These are phyloP conservation scores for Brienomyrus brachyistius DNA, from an alignment of 2,113 vertebrate species.

Conservation along the genomic window DNA sequence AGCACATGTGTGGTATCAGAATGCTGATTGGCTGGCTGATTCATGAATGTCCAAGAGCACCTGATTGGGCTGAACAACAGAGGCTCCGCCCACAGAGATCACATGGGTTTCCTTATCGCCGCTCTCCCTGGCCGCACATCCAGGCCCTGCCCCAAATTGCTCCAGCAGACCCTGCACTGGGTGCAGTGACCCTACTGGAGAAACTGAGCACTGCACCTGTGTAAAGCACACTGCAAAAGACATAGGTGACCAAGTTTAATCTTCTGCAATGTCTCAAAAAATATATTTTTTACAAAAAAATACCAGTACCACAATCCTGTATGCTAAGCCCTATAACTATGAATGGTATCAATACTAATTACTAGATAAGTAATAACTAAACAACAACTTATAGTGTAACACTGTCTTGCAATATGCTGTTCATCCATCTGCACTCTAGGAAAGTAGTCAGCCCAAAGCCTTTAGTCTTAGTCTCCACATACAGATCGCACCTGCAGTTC, in stretches of 20 bases:
- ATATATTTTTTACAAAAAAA: background rate
- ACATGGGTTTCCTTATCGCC: slow-evolving; percentile 62
- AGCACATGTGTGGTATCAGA: background rate
- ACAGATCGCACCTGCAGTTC: slow-evolving; percentile 38
- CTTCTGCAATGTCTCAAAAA: background rate
- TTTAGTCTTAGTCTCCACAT: background rate
- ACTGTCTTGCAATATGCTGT: background rate
- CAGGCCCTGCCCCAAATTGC: slow-evolving; percentile 48
- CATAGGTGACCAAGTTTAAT: background rate
- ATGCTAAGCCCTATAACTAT: background rate
- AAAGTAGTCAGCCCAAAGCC: background rate
- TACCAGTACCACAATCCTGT: background rate
- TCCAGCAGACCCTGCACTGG: slow-evolving; percentile 61
- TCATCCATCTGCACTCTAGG: background rate
- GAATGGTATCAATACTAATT: background rate
- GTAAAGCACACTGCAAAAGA: slow-evolving; percentile 31
- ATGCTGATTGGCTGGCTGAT: background rate
- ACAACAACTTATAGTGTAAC: background rate
- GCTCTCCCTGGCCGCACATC: slow-evolving; percentile 53
- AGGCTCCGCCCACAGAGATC: slow-evolving; percentile 43
- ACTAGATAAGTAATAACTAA: background rate
- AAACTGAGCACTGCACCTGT: slow-evolving; percentile 37
- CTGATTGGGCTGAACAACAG: slow-evolving; percentile 36
- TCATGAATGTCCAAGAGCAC: slow-evolving; percentile 22
- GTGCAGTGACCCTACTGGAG: slow-evolving; percentile 39